Evolutionary conservation across 1,140 invertebrate genomes (phyloP).

Genomic region (Drosophila azteca): DNA sequence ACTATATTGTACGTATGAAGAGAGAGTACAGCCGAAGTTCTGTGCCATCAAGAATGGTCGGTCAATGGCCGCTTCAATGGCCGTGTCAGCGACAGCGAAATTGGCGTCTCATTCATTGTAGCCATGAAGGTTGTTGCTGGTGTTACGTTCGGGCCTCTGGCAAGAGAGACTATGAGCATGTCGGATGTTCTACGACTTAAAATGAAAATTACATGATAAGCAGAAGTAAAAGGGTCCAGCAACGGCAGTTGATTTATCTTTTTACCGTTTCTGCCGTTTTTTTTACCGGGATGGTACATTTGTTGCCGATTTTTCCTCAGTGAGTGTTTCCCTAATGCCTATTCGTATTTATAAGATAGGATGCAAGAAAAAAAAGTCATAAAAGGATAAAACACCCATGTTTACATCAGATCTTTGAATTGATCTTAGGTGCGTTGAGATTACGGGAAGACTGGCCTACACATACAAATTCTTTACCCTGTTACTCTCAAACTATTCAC

Average conservation of each 20-base stretch:
- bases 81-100: slow-evolving; percentile 51
- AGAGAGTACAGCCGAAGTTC: slow-evolving; percentile 44
- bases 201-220: slow-evolving; percentile 66
- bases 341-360: no score
- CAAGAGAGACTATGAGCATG: neutral
- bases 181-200: slow-evolving; percentile 64
- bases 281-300: no score
- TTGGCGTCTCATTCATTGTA: slow-evolving; percentile 58
- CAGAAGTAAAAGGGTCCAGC: slow-evolving; percentile 46
- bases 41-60: slow-evolving; percentile 46
- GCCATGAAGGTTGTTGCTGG: slow-evolving; percentile 53
- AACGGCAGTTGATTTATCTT: neutral
- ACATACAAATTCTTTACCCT: no score
- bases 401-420: no score
- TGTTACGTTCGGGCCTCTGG: slow-evolving; percentile 40
- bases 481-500: no score
- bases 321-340: no score
- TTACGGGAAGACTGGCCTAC: no score
- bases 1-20: slow-evolving; percentile 39
- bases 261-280: no score
- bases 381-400: no score
- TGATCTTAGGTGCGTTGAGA: no score
- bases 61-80: slow-evolving; percentile 44
- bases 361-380: no score
- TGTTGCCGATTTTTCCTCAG: no score